These are phyloP conservation scores for Ernsta delagoae DNA, from an alignment of 2,888 invertebrate species.

Conservation along the genomic window DNA sequence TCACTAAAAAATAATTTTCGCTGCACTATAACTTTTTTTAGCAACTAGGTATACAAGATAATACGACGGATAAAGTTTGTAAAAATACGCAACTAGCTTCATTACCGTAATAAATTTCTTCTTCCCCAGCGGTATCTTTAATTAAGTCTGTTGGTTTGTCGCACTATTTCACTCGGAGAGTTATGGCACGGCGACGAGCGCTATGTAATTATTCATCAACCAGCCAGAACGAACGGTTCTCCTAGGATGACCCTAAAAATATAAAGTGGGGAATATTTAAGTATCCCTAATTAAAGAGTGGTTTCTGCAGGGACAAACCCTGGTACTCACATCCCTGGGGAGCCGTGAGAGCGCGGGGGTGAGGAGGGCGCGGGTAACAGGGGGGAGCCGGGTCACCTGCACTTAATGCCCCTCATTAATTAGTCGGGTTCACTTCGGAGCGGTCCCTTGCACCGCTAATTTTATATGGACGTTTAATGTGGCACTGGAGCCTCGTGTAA, in stretches of 20 bases:
- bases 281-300: conserved; percentile 32
- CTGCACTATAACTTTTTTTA: not conserved
- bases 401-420: conserved; percentile 34
- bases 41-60: not conserved
- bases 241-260: conserved; percentile 29
- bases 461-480: conserved; percentile 34
- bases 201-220: conserved; percentile 28
- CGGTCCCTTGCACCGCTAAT: conserved; percentile 37
- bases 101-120: conserved; percentile 30
- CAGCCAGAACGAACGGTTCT: conserved; percentile 13
- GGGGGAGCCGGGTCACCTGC: conserved; percentile 29
- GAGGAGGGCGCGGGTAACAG: not conserved
- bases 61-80: conserved; percentile 1
- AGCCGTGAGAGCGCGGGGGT: not conserved
- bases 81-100: conserved; percentile 21
- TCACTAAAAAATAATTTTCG: not conserved
- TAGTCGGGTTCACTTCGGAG: conserved; percentile 32
- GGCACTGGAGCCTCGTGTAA: not conserved
- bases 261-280: conserved; percentile 25
- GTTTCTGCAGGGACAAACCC: conserved; percentile 23
- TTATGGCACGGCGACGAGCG: conserved; percentile 10
- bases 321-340: conserved; percentile 17
- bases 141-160: conserved; percentile 30
- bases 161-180: conserved; percentile 17
- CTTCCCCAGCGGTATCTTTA: conserved; percentile 28